Percentiles rank a stretch among this genome's conserved stretches.
Evolutionary conservation across 2,888 invertebrate species (phyloP).

Genomic region (Caenorhabditis imperialis): DNA sequence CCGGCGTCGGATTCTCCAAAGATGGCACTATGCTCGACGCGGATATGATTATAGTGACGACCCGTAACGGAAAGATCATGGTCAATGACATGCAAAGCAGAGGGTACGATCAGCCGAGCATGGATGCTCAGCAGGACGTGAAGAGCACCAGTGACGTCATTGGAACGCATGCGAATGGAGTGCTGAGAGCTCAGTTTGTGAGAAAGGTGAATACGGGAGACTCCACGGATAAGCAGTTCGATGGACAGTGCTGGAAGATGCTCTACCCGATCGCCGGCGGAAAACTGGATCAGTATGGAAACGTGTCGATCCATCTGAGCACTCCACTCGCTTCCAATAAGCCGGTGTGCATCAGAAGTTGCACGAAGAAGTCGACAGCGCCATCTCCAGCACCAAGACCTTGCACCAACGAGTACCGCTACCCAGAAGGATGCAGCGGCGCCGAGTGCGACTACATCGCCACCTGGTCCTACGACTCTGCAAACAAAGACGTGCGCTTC

Average conservation of each 20-base stretch:
- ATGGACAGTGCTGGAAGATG: constrained; percentile 74
- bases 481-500: constrained; percentile 73
- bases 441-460: constrained; percentile 77
- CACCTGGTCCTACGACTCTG: constrained; percentile 73
- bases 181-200: constrained; percentile 76
- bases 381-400: background rate
- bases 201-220: constrained; percentile 72
- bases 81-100: constrained; percentile 74
- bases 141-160: constrained; percentile 44
- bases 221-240: constrained; percentile 69
- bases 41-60: constrained; percentile 76
- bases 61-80: constrained; percentile 63
- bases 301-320: constrained; percentile 68
- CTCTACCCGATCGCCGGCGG: constrained; percentile 76
- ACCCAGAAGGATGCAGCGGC: constrained; percentile 74
- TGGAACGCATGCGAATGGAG: constrained; percentile 74
- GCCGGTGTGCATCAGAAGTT: constrained; percentile 72
- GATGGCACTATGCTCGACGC: constrained; percentile 75
- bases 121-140: constrained; percentile 60
- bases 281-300: constrained; percentile 67
- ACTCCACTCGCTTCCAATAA: constrained; percentile 69
- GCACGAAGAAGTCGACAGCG: constrained; percentile 31
- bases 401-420: constrained; percentile 76
- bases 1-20: constrained; percentile 75
- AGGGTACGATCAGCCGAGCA: constrained; percentile 60